phyloP scores from a whole-genome alignment of 2,888 invertebrate genomes.

The Choreutis nemorana region DNA sequence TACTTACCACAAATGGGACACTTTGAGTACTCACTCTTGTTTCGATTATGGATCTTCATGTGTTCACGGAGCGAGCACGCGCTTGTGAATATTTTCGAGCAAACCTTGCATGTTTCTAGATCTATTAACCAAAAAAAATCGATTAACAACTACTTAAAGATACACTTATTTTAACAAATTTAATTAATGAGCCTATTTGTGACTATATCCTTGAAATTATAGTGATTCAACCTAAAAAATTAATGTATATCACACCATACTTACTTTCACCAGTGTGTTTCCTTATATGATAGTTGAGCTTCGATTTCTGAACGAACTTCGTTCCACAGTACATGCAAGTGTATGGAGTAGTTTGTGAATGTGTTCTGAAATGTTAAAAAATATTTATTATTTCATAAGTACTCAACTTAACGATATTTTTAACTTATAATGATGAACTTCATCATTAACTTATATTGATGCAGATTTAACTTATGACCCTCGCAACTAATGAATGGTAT shows the following conservation, averaged over 20 bases:
- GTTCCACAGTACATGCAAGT: slow-evolving; percentile 62
- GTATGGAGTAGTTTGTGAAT: slow-evolving; percentile 49
- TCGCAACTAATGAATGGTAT: too few relatives aligned
- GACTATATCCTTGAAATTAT: too few relatives aligned
- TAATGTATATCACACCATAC: slow-evolving; percentile 12
- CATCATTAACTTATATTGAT: too few relatives aligned
- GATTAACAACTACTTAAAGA: too few relatives aligned
- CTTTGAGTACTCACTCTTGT: slow-evolving; percentile 27
- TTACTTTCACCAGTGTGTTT: slow-evolving; percentile 66
- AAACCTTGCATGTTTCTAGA: slow-evolving; percentile 52
- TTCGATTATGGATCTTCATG: slow-evolving; percentile 46
- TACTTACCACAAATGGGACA: slow-evolving; percentile 59
- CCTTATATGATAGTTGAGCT: slow-evolving; percentile 62
- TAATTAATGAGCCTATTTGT: too few relatives aligned
- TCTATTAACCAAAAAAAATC: slow-evolving; percentile 44
- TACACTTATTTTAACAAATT: too few relatives aligned
- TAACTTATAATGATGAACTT: too few relatives aligned
- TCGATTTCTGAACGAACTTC: slow-evolving; percentile 64
- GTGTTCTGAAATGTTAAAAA: slow-evolving; percentile 35
- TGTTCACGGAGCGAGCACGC: slow-evolving; percentile 61
- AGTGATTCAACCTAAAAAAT: neutral
- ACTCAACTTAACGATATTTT: neutral
- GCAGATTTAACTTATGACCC: too few relatives aligned
- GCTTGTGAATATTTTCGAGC: slow-evolving; percentile 61
- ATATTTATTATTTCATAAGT: too few relatives aligned